phyloP scores from a whole-genome alignment of 2,797 vertebrate genomes.

The Mus spretus region DNA sequence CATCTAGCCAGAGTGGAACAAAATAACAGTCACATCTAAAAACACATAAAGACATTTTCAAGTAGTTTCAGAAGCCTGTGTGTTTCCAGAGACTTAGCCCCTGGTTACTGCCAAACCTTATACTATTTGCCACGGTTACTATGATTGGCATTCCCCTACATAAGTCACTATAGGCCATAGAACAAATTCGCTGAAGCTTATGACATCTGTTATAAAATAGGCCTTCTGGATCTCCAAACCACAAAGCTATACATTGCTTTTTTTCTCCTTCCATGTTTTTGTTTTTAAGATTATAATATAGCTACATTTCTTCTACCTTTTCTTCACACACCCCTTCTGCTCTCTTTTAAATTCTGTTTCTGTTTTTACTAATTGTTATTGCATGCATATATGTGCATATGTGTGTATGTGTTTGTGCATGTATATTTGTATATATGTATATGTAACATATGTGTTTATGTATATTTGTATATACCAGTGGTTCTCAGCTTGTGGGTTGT shows the following conservation, averaged over 20 bases:
- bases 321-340: too few relatives aligned
- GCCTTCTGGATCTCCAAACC: not conserved
- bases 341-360: not conserved
- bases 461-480: not conserved
- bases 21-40: not conserved
- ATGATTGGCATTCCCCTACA: not conserved
- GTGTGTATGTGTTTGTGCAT: not conserved
- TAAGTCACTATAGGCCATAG: not conserved
- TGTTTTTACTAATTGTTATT: not conserved
- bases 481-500: not conserved
- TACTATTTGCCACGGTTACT: not conserved
- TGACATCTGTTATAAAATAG: not conserved
- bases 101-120: not conserved
- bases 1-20: not conserved
- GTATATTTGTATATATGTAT: not conserved
- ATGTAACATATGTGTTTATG: not conserved
- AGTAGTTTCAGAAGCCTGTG: not conserved
- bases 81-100: slow-evolving; percentile 21
- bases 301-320: not conserved
- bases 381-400: not conserved
- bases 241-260: not conserved
- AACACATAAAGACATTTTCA: not conserved
- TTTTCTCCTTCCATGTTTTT: not conserved
- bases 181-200: not conserved
- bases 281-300: not conserved